phyloP scores from a whole-genome alignment of 2,797 vertebrate species.

The Taeniopygia guttata region DNA sequence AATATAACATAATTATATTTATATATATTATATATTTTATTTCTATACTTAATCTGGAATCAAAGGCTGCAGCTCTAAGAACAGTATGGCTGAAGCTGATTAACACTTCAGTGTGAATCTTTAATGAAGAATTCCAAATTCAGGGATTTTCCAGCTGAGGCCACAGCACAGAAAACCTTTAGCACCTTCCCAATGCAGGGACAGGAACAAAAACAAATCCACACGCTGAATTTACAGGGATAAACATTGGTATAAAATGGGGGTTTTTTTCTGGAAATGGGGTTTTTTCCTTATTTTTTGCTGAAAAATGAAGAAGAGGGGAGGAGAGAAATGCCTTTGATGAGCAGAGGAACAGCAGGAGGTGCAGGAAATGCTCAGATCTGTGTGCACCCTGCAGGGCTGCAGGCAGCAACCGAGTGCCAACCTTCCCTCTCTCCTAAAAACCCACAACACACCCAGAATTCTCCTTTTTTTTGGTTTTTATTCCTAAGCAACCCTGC shows the following conservation, averaged over 20 bases:
- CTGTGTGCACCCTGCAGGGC: neutral
- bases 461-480: neutral
- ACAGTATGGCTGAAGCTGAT: neutral
- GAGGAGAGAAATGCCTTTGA: neutral
- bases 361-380: neutral
- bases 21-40: no score
- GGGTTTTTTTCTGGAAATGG: neutral
- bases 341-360: neutral
- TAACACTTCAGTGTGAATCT: neutral
- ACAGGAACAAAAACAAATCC: neutral
- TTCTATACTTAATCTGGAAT: neutral
- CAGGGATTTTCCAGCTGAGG: neutral
- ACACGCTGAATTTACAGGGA: neutral
- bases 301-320: neutral
- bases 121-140: neutral
- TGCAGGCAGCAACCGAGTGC: rapidly evolving
- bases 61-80: conserved; percentile 1
- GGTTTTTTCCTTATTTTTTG: no score
- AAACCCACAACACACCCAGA: neutral
- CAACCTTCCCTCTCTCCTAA: neutral
- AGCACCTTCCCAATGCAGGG: neutral
- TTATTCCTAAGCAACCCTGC: neutral
- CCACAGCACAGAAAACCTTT: neutral
- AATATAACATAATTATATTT: no score
- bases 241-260: no score